Conservation (phyloP, 2,797 vertebrate genomes). For the Acrossocheilus fasciatus region DNA sequence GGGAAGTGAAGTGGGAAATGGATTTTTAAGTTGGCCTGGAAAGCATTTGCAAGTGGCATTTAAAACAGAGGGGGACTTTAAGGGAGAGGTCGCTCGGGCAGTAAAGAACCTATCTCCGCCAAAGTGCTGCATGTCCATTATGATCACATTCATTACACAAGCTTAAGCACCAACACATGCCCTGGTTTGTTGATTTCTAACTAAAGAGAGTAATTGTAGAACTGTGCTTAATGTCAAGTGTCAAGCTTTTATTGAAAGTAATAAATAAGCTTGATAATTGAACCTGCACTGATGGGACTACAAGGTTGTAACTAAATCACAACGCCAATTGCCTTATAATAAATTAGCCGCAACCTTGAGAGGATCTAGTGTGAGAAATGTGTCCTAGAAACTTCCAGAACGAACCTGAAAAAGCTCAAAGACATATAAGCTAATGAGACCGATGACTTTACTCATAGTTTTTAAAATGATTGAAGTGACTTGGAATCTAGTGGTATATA, state of each 20-base stretch:
- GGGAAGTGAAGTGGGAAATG: constrained; percentile 72
- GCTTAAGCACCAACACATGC: constrained; percentile 51
- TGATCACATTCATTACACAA: constrained; percentile 60
- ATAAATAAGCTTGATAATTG: constrained; percentile 58
- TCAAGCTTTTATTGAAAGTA: constrained; percentile 53
- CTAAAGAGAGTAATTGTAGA: constrained; percentile 53
- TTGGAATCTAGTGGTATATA: neutral
- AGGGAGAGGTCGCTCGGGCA: constrained; percentile 51
- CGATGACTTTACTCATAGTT: neutral
- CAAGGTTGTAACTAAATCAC: constrained; percentile 51
- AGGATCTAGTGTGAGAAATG: neutral
- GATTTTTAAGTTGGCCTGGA: constrained; percentile 72
- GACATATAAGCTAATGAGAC: neutral
- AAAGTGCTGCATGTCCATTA: constrained; percentile 56
- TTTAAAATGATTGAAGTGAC: neutral
- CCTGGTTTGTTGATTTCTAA: constrained; percentile 54
- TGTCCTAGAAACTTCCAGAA: constrained; percentile 2
- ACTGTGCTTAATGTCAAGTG: constrained; percentile 55
- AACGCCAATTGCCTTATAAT: constrained; percentile 45
- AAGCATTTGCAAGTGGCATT: constrained; percentile 71
- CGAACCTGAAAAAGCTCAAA: constrained; percentile 1
- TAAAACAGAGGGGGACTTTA: constrained; percentile 61
- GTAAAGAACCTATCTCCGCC: constrained; percentile 45
- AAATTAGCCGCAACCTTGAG: constrained; percentile 46
- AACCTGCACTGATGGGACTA: constrained; percentile 28